Percentiles rank a stretch among this genome's conserved stretches.
Evolutionary conservation across 2,113 vertebrate genomes (phyloP).

Genomic region (Butastur rufipennis): DNA sequence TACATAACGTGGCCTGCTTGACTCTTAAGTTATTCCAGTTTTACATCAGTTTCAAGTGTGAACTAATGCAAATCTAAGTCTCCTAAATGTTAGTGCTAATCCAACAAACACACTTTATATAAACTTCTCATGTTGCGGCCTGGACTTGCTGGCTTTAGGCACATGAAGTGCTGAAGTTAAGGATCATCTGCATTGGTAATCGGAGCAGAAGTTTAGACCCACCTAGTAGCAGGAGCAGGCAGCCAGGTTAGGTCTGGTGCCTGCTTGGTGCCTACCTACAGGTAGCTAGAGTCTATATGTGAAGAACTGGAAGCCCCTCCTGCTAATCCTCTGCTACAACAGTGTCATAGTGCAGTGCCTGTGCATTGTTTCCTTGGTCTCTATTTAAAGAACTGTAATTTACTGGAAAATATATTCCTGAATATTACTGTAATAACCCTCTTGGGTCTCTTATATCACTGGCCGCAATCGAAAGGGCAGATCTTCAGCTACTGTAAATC

Average conservation of each 20-base stretch:
- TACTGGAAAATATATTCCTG: slow-evolving; percentile 42
- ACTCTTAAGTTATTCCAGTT: neutral
- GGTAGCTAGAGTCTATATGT: neutral
- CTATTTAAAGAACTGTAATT: slow-evolving; percentile 33
- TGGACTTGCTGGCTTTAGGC: neutral
- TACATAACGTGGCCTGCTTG: neutral
- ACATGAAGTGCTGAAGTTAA: neutral
- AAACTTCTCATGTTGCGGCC: neutral
- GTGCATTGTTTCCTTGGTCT: neutral
- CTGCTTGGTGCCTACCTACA: neutral
- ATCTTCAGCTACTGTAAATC: slow-evolving; percentile 56
- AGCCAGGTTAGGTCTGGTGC: neutral
- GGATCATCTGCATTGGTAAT: neutral
- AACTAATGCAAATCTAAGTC: neutral
- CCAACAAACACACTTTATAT: neutral
- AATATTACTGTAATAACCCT: slow-evolving; percentile 56
- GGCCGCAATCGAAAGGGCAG: slow-evolving; percentile 9
- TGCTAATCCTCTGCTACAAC: neutral
- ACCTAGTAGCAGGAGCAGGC: neutral
- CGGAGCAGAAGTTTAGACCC: neutral
- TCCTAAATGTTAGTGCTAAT: neutral
- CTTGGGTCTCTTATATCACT: slow-evolving; percentile 40
- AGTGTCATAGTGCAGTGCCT: neutral
- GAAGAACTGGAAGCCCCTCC: neutral
- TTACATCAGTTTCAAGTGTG: neutral